Evolutionary conservation across 2,888 invertebrate genomes (phyloP).

Genomic region (Volucella bombylans): DNA sequence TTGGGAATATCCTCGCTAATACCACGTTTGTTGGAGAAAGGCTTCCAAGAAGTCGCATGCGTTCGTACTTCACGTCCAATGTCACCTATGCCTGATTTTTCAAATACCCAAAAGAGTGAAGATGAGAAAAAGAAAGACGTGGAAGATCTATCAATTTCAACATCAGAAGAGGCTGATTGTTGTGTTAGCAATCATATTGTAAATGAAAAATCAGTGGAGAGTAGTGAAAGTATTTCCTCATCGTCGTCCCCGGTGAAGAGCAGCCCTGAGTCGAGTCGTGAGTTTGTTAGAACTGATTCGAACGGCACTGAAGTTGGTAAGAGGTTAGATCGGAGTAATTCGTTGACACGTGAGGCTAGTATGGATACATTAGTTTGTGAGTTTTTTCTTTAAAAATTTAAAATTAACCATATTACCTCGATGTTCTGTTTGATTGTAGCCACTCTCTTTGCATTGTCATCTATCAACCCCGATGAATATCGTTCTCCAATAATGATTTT

Average conservation of each 20-base stretch:
- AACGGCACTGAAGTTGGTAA: conserved; percentile 76
- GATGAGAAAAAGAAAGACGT: conserved; percentile 38
- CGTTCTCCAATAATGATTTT: conserved; percentile 95
- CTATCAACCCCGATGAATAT: conserved; percentile 84
- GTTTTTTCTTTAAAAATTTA: conserved; percentile 74
- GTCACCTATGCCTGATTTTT: conserved; percentile 88
- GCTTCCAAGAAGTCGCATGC: conserved; percentile 91
- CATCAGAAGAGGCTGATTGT: conserved; percentile 57
- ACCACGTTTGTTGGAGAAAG: conserved; percentile 94
- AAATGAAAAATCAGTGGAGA: conserved; percentile 62
- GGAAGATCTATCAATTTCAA: conserved; percentile 4
- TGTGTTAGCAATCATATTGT: conserved; percentile 59
- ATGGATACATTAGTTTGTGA: conserved; percentile 85
- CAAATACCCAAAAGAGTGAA: conserved; percentile 75
- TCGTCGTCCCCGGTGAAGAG: conserved; percentile 62
- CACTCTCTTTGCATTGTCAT: conserved; percentile 78
- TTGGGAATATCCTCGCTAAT: conserved; percentile 94
- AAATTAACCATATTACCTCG: background rate
- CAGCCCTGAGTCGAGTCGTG: conserved; percentile 76
- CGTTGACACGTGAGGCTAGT: conserved; percentile 88
- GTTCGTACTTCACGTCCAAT: conserved; percentile 88
- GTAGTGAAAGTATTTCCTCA: conserved; percentile 58
- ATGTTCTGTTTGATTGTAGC: conserved; percentile 75
- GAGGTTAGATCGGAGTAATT: conserved; percentile 79
- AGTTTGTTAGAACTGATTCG: conserved; percentile 80